These are phyloP conservation scores for Apantesis nais DNA, from an alignment of 2,888 invertebrate species.

Conservation along the genomic window DNA sequence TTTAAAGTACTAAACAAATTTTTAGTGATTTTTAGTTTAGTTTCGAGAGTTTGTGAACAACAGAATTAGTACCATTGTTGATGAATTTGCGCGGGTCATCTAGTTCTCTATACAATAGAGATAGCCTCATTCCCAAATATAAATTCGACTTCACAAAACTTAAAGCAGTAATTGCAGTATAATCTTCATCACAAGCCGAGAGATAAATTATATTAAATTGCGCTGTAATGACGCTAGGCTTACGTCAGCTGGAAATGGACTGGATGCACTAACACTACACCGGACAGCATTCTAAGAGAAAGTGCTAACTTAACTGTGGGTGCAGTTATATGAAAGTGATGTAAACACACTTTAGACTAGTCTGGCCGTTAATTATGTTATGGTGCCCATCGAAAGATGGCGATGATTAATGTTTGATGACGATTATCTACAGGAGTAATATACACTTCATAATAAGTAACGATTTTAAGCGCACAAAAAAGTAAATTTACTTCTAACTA, in stretches of 20 bases:
- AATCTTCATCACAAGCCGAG: neutral
- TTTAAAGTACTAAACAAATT: too few species aligned
- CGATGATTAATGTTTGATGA: neutral
- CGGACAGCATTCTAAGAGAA: constrained; percentile 6
- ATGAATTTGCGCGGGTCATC: too few species aligned
- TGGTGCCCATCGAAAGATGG: neutral
- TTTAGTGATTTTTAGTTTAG: too few species aligned
- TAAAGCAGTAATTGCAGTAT: neutral
- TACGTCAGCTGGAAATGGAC: neutral
- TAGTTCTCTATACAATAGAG: neutral
- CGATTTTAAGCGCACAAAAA: too few species aligned
- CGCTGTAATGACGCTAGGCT: neutral
- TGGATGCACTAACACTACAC: constrained; percentile 1
- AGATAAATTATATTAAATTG: neutral
- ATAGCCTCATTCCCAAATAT: neutral
- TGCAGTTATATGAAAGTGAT: constrained; percentile 3
- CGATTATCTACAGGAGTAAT: neutral
- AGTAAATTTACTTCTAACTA: too few species aligned
- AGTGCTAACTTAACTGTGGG: constrained; percentile 5
- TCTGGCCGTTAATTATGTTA: neutral
- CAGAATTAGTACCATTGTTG: too few species aligned
- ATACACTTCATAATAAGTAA: neutral
- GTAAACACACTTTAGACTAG: neutral
- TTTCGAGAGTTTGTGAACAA: too few species aligned
- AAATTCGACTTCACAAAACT: neutral